Percentiles rank a stretch among this genome's conserved stretches.
Conservation (phyloP, 2,113 vertebrate species). For the Vombatus ursinus region DNA sequence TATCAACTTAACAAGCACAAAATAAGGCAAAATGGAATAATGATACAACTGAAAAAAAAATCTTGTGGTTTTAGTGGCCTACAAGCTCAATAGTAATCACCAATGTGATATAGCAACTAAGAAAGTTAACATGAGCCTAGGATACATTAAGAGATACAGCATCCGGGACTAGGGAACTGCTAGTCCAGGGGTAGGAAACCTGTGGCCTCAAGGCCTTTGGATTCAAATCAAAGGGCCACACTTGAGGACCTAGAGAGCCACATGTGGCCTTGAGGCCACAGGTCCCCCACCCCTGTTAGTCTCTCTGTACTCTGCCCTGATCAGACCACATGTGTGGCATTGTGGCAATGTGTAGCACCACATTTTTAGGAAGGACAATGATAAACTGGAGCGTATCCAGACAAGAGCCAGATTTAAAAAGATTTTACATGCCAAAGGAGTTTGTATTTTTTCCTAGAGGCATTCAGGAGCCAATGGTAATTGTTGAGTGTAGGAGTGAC, state of each 20-base stretch:
- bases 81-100: background rate
- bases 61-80: background rate
- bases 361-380: background rate
- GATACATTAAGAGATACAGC: background rate
- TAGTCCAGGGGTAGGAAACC: background rate
- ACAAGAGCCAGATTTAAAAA: background rate
- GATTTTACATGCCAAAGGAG: background rate
- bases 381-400: background rate
- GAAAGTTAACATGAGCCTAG: background rate
- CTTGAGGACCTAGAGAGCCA: no score
- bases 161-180: background rate
- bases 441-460: background rate
- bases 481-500: background rate
- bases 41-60: background rate
- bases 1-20: background rate
- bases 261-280: no score
- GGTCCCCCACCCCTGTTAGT: background rate
- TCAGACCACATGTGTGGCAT: background rate
- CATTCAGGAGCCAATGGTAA: background rate
- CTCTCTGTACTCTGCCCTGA: background rate
- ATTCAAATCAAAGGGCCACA: no score
- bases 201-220: no score
- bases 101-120: background rate
- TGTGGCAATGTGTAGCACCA: background rate
- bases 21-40: background rate